A percentile compares a stretch with the other conserved stretches of the same genome.
Conservation (phyloP, 2,888 invertebrate species). For the Galerucella nymphaeae region DNA sequence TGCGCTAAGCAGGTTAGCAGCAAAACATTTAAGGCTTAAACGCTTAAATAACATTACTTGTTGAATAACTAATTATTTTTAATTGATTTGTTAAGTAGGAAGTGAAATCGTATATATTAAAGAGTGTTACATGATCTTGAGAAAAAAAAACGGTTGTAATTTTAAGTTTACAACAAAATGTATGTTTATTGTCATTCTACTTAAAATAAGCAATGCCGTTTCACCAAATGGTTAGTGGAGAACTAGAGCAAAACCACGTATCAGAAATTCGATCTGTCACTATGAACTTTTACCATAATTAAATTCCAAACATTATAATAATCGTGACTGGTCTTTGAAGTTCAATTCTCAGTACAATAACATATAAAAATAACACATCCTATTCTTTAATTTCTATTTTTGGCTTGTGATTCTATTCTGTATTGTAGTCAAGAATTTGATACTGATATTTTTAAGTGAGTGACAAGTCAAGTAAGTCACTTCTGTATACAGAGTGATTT, state of each 20-base stretch:
- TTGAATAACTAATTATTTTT: neutral
- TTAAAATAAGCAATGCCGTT: neutral
- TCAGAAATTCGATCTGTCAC: neutral
- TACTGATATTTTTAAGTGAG: conserved; percentile 8
- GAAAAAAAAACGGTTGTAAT: neutral
- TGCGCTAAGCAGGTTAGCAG: neutral
- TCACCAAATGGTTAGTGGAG: neutral
- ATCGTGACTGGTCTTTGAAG: conserved; percentile 12
- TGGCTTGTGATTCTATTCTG: conserved; percentile 21
- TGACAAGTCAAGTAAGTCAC: conserved; percentile 9
- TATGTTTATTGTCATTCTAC: too few species aligned
- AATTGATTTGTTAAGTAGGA: conserved; percentile 1
- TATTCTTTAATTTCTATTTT: conserved; percentile 28
- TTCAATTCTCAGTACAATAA: conserved; percentile 13
- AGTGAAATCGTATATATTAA: neutral
- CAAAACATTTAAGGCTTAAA: neutral
- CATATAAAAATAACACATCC: conserved; percentile 12
- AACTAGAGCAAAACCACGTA: conserved; percentile 2
- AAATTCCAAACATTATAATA: conserved; percentile 1
- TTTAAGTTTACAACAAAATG: too few species aligned
- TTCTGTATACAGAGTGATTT: too few species aligned
- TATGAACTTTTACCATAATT: neutral
- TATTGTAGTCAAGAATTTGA: conserved; percentile 24
- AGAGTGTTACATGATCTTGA: neutral
- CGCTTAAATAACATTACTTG: neutral